Percentiles rank a stretch among this genome's conserved stretches.
Conservation (phyloP, 2,888 invertebrate species). For the Lomographa bimaculata region DNA sequence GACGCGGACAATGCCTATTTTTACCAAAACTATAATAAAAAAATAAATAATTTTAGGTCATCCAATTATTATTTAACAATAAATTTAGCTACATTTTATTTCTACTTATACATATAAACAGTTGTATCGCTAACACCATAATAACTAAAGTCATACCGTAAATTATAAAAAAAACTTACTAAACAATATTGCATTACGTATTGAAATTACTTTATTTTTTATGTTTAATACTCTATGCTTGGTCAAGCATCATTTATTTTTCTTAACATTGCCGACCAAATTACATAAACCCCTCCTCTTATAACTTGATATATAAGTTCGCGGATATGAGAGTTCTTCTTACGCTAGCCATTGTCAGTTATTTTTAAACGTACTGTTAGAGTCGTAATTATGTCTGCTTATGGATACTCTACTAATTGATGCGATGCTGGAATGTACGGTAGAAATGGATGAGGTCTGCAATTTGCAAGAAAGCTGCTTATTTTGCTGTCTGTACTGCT, state of each 20-base stretch:
- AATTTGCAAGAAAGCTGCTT: constrained; percentile 13
- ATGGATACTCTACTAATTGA: constrained; percentile 40
- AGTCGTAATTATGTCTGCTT: constrained; percentile 41
- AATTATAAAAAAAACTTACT: neutral
- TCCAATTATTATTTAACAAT: too few species aligned
- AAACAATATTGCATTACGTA: constrained; percentile 35
- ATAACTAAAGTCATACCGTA: too few species aligned
- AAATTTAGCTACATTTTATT: too few species aligned
- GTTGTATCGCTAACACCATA: too few species aligned
- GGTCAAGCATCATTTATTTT: constrained; percentile 55
- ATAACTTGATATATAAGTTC: too few species aligned
- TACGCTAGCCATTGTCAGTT: constrained; percentile 36
- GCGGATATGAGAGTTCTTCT: constrained; percentile 31
- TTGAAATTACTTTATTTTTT: constrained; percentile 46
- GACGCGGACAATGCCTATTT: too few species aligned
- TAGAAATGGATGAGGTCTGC: constrained; percentile 5
- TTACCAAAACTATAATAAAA: too few species aligned
- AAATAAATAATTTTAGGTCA: too few species aligned
- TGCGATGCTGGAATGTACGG: constrained; percentile 8
- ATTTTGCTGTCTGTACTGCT: neutral
- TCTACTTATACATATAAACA: too few species aligned
- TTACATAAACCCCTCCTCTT: too few species aligned
- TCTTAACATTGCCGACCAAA: constrained; percentile 42
- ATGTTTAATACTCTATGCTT: constrained; percentile 34
- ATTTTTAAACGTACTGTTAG: constrained; percentile 47